Evolutionary conservation across 2,113 vertebrate genomes (phyloP), one percentile per base, ranked within the genome.

Genomic region (Phaethon lepturus): DNA sequence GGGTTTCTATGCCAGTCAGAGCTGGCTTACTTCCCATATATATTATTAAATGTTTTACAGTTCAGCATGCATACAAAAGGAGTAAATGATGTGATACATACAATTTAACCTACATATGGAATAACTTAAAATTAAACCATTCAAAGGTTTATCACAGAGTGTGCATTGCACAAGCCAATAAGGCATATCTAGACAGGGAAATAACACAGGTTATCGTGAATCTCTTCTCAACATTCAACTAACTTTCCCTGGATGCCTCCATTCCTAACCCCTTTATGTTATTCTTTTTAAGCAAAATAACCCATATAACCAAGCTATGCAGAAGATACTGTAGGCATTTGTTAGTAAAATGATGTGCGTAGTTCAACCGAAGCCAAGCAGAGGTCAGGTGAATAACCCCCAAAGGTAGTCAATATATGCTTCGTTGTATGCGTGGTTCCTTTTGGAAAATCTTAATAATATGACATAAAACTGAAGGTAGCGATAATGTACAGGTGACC

Each of bases 11-110:
- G 89, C 91, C 93, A 97, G 63, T 95, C 73, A 81, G 96, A 96
- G 62, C 76, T 95, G 95, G 85, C 95, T 75, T 94, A 77, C 64
- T 94, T 97, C 93, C 83, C 93, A 93, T 97, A 96, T 97, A 97
- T 97, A 95, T 97, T 97, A 97, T 97, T 98, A 96, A 97, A 97
- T 97, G 62, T 95, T 97, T 97, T 96, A 96, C 95, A 96, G 91
- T 97, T 97, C 88, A 96, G 52, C 90, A 86, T 96, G 90, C 91
- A 92, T 76, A 97, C 93, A 97, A 96, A 97, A 93, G 90, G 86
- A 97, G 77, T 95, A 93, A 97, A 95, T 90, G 50, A 91, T 88
- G 95, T 83, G 93, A 93, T 95, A 81, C 59, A 73, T 96, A 50
- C 67, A 93, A 56, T 79, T 95, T 96, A 96, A 92, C 93, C 88